Evolutionary conservation across 2,888 invertebrate genomes (phyloP), one percentile per base, ranked within the genome.

Genomic region (Plagodis pulveraria): DNA sequence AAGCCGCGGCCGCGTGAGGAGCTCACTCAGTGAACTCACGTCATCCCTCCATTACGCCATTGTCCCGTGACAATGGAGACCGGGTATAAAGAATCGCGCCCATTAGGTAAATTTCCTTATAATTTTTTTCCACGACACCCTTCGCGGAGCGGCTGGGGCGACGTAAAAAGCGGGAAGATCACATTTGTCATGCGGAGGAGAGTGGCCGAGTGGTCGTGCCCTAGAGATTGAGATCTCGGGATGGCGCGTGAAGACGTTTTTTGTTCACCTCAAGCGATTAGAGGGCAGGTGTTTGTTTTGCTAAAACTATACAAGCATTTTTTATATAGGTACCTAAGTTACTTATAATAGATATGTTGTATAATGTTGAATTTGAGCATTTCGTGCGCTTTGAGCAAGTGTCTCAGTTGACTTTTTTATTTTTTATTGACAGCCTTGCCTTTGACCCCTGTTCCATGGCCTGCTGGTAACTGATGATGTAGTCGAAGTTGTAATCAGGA

Each of bases 31-130:
- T 80, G 83, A 84, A 77, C 89, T 87, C 91, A 91, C 92, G 91
- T 85, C 83, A 91, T 89, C 89, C 89, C 87, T 86, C 90, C 91
- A 91, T 92, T 91, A 91, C 80, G 77, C 85, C 84, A 90, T 92
- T 91, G 92, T 91, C 84, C 87, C 77, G 78, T 76, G 86, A 92
- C 92, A 92, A 92, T 91, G 83, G 91, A 81, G 81, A 80, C 81
- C 73, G 84, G 84, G 84, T 82, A 89, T 91, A 92, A 92, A 91
- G 90, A 91, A 92, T 92, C 84, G 91, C 77, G 73, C 82, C 91
- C 91, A 92, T 92, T 92, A 92, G 91, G 91, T 90, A 92, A 92
- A 92, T 92, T 92, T 92, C 89, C 91, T 91, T 88, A 90, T 91
- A 87, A 91, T 90, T 91, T 92, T 91, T 88, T 91, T 91, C 41